A percentile compares a stretch with the other conserved stretches of the same genome.
Evolutionary conservation across 2,888 invertebrate species (phyloP).

Genomic region (Synanthedon myopaeformis): DNA sequence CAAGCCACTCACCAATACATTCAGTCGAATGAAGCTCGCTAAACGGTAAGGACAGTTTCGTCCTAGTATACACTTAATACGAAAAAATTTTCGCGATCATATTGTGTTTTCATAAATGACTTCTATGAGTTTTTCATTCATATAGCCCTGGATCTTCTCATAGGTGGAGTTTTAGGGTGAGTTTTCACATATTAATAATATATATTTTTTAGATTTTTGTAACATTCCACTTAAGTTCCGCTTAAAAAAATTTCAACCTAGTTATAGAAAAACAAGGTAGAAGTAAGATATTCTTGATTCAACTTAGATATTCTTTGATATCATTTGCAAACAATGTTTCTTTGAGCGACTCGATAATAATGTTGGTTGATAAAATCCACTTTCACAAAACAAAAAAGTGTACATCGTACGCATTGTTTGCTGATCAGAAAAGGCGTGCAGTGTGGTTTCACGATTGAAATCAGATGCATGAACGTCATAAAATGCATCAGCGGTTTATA

Average conservation of each 20-base stretch:
- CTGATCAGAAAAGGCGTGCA: slow-evolving; percentile 1
- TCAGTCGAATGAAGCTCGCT: slow-evolving; percentile 47
- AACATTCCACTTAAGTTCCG: no score
- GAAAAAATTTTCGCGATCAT: slow-evolving; percentile 18
- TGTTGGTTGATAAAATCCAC: slow-evolving; percentile 16
- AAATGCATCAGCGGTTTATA: neutral
- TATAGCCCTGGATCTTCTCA: slow-evolving; percentile 8
- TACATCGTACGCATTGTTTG: slow-evolving; percentile 1
- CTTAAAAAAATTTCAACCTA: no score
- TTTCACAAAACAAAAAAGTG: slow-evolving; percentile 46
- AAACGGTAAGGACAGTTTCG: slow-evolving; percentile 30
- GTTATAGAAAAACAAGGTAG: no score
- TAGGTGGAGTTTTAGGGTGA: neutral
- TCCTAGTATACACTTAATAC: slow-evolving; percentile 8
- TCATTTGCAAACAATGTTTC: neutral
- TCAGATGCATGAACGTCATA: neutral
- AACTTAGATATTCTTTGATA: neutral
- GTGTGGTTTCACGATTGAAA: neutral
- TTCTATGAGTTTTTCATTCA: slow-evolving; percentile 19
- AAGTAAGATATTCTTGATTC: no score
- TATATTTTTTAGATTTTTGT: no score
- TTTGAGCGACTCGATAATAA: neutral
- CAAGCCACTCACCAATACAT: slow-evolving; percentile 19
- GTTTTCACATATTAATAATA: neutral
- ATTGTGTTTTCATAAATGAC: slow-evolving; percentile 36